A percentile compares a stretch with the other conserved stretches of the same genome.
phyloP scores from a whole-genome alignment of 2,797 vertebrate genomes.

The Sebastiscus tertius region DNA sequence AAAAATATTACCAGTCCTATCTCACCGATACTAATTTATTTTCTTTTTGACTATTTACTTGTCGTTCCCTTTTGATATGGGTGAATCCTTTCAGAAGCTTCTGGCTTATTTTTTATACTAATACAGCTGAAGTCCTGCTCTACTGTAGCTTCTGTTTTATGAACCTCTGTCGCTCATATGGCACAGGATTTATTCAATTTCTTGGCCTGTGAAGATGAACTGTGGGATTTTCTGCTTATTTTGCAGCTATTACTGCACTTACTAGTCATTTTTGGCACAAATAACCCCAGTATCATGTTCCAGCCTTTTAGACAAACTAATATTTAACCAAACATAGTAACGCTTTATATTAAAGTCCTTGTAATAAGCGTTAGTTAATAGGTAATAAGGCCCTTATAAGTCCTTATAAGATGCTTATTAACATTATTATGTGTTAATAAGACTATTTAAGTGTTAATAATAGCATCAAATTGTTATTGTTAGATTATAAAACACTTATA shows the following conservation, averaged over 20 bases:
- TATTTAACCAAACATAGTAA: not conserved
- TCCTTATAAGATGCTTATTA: too few relatives aligned
- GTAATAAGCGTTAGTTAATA: too few relatives aligned
- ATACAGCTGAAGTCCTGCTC: not conserved
- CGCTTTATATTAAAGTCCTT: too few relatives aligned
- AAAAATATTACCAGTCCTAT: not conserved
- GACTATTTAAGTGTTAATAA: too few relatives aligned
- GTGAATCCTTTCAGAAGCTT: not conserved
- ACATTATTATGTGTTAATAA: too few relatives aligned
- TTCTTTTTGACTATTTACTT: not conserved
- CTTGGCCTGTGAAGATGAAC: not conserved
- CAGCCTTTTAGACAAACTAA: not conserved
- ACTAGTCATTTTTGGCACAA: not conserved
- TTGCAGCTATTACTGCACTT: not conserved
- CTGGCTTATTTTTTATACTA: not conserved
- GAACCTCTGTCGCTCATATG: not conserved
- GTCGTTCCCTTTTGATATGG: not conserved
- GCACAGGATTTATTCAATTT: not conserved
- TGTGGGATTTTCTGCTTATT: not conserved
- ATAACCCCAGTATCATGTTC: not conserved
- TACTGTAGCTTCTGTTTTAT: not conserved
- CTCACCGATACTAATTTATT: not conserved
- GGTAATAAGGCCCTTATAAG: too few relatives aligned
- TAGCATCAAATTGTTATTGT: too few relatives aligned
- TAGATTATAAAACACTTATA: too few relatives aligned